Evolutionary conservation across 1,140 invertebrate genomes (phyloP).

Genomic region (Listronotus bonariensis): DNA sequence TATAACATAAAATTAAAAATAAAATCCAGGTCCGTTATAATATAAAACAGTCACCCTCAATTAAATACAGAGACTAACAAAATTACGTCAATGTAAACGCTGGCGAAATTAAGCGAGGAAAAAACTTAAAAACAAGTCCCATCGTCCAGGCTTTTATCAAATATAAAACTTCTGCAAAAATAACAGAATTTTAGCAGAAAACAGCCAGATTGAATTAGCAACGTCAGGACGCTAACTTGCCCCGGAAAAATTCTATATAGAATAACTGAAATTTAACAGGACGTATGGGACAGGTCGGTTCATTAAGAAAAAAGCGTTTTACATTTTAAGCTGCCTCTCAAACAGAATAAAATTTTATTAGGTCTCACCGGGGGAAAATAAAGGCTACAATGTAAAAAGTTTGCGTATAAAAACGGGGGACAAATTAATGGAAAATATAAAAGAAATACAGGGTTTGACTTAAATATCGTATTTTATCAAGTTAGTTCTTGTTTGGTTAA

Average conservation of each 20-base stretch:
- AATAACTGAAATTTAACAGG: slow-evolving; percentile 31
- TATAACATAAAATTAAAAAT: not conserved
- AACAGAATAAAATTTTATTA: slow-evolving; percentile 13
- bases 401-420: not conserved
- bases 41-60: slow-evolving; percentile 18
- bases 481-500: no score
- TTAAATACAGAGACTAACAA: slow-evolving; percentile 27
- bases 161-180: slow-evolving; percentile 35
- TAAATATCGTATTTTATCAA: no score
- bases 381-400: not conserved
- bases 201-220: slow-evolving; percentile 33
- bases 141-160: slow-evolving; percentile 32
- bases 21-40: slow-evolving; percentile 10
- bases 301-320: slow-evolving; percentile 33
- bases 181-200: slow-evolving; percentile 28
- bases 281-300: slow-evolving; percentile 28
- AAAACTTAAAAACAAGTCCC: slow-evolving; percentile 28
- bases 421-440: no score
- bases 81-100: slow-evolving; percentile 30
- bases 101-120: slow-evolving; percentile 21
- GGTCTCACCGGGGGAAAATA: not conserved
- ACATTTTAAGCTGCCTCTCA: slow-evolving; percentile 6
- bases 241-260: slow-evolving; percentile 30
- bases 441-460: no score
- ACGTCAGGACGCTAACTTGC: slow-evolving; percentile 29